Conservation (phyloP, 2,888 invertebrate species). For the Exocentrus adspersus region DNA sequence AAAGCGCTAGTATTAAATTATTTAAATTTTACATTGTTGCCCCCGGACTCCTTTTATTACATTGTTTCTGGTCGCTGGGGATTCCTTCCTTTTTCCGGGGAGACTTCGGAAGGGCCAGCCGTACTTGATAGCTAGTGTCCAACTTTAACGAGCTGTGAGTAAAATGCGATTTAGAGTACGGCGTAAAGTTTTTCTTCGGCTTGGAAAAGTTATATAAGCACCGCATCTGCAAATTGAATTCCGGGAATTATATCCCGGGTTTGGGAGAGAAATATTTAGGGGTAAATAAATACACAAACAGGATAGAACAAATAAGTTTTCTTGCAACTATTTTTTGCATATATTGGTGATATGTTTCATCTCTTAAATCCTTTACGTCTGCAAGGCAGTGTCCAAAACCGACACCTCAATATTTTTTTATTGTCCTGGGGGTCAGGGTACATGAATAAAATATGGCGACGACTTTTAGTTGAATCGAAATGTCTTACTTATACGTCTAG, state of each 20-base stretch:
- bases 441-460: constrained; percentile 24
- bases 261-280: background rate
- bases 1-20: constrained; percentile 39
- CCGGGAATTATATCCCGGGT: background rate
- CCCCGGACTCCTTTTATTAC: constrained; percentile 23
- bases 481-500: constrained; percentile 10
- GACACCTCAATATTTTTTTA: constrained; percentile 24
- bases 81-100: constrained; percentile 2
- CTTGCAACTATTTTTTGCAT: no score
- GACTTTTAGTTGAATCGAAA: constrained; percentile 15
- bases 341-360: no score
- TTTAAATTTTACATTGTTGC: constrained; percentile 38
- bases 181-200: constrained; percentile 2
- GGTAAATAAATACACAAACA: no score
- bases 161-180: constrained; percentile 7
- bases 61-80: constrained; percentile 12
- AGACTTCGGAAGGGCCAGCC: background rate
- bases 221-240: background rate
- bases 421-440: constrained; percentile 11
- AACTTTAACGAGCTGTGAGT: constrained; percentile 9
- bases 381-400: no score
- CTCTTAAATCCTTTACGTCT: no score
- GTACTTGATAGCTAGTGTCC: background rate
- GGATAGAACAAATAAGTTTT: no score
- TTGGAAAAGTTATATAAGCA: background rate